phyloP scores from a whole-genome alignment of 2,113 vertebrate species.

The Carassius auratus region DNA sequence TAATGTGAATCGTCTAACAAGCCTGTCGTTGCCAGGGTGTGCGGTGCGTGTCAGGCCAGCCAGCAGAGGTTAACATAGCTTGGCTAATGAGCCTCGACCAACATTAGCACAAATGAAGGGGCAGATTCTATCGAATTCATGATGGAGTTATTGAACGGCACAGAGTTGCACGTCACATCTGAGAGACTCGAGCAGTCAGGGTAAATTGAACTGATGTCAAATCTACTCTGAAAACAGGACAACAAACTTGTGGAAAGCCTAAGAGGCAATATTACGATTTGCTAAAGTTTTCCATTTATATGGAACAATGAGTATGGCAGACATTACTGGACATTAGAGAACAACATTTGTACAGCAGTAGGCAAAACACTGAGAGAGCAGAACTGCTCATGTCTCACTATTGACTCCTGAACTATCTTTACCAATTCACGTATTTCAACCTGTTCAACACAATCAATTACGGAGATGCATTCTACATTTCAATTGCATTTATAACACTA shows the following conservation, averaged over 20 bases:
- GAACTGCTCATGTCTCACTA: constrained; percentile 2
- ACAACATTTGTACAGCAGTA: constrained; percentile 5
- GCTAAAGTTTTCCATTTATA: constrained; percentile 34
- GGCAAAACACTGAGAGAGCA: constrained; percentile 26
- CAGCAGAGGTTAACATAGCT: constrained; percentile 79
- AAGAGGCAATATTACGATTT: constrained; percentile 21
- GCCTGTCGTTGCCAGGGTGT: constrained; percentile 73
- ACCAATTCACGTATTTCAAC: neutral
- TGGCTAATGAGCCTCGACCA: constrained; percentile 53
- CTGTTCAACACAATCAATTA: neutral
- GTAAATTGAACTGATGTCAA: constrained; percentile 36
- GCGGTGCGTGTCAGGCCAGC: constrained; percentile 79
- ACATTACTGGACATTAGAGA: constrained; percentile 21
- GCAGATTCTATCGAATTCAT: constrained; percentile 39
- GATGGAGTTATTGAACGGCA: constrained; percentile 36
- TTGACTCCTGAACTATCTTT: constrained; percentile 10
- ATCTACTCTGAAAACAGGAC: constrained; percentile 14
- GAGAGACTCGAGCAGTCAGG: constrained; percentile 9
- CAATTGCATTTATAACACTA: neutral
- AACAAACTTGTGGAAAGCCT: constrained; percentile 26
- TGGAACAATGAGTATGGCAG: constrained; percentile 33
- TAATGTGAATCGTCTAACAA: constrained; percentile 86
- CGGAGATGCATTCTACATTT: neutral
- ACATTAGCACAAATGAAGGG: constrained; percentile 41
- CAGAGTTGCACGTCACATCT: constrained; percentile 1